Percentiles rank a stretch among this genome's conserved stretches.
phyloP scores from a whole-genome alignment of 2,888 invertebrate genomes.

The Amphipyra tragopoginis region DNA sequence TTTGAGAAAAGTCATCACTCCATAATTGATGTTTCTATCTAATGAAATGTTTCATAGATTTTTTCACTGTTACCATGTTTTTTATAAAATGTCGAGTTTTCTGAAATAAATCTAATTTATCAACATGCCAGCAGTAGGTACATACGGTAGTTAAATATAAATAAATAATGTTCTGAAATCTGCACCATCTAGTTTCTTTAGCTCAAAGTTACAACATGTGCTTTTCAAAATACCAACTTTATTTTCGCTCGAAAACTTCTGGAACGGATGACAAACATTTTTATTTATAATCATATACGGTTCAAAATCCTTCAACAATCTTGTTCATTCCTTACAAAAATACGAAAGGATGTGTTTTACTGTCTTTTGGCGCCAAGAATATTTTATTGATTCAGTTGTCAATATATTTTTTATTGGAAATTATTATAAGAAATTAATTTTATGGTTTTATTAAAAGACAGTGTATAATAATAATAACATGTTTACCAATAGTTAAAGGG shows the following conservation, averaged over 20 bases:
- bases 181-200: slow-evolving; percentile 48
- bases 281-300: slow-evolving; percentile 17
- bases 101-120: too few relatives aligned
- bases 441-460: background rate
- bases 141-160: too few relatives aligned
- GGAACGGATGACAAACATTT: slow-evolving; percentile 1
- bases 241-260: slow-evolving; percentile 5
- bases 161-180: slow-evolving; percentile 1
- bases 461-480: background rate
- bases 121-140: too few relatives aligned
- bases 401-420: slow-evolving; percentile 46
- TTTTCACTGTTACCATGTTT: too few relatives aligned
- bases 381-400: slow-evolving; percentile 73
- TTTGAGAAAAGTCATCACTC: too few relatives aligned
- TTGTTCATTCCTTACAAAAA: background rate
- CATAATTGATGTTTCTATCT: too few relatives aligned
- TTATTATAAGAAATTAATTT: background rate
- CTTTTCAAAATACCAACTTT: slow-evolving; percentile 49
- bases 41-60: too few relatives aligned
- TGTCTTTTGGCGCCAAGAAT: slow-evolving; percentile 78
- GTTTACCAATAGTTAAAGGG: background rate
- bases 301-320: slow-evolving; percentile 20
- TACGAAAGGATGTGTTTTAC: slow-evolving; percentile 52
- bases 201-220: slow-evolving; percentile 61
- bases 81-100: too few relatives aligned